Evolutionary conservation across 1,140 invertebrate genomes (phyloP), one percentile per base, ranked within the genome.

Genomic region (Muscidifurax raptorellus): DNA sequence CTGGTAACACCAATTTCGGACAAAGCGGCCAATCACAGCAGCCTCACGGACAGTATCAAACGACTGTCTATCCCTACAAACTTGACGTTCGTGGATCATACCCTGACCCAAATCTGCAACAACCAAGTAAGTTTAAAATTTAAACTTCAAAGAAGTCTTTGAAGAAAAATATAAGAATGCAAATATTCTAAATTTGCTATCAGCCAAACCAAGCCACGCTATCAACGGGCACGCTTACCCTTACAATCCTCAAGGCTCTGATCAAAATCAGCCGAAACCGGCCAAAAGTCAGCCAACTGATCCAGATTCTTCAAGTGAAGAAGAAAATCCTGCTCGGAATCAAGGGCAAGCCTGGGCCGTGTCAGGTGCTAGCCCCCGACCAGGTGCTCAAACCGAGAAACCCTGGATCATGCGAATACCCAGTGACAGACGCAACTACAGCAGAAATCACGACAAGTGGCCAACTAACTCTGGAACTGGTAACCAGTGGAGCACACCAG

Each of bases 221-320:
- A 44, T 67, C 59, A 85, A 85, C 15, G 83, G 83, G 1, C 83
- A 85, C 52, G 71, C 28, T n/a, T 52, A 80, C 18, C 83, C 78
- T 1, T 84, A 84, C 32, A 66, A 66, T n/a, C 9, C 36, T 13
- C 66, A 69, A 18, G 28, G 10, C 9, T 7, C 22, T 4, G 30
- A 44, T 47, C 22, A 15, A 13, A 66, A 59, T 44, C n/a, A 66
- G 47, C 25, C 59, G 1, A 64, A 47, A 12, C 30, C 28, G 15
- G 6, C 13, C 1, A 66, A 44, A n/a, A n/a, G 12, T 40, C 18
- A 77, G 5, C 25, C 40, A 28, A 4, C 6, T 27, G 13, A 44
- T 25, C 1, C 59, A 12, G 32, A 80, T 30, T 36, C 77, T 10
- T 52, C 59, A 1, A 52, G 30, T 2, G 59, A 76, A 30, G 27